Conservation (phyloP, 2,888 invertebrate genomes). For the Drosophila fulvimacula region DNA sequence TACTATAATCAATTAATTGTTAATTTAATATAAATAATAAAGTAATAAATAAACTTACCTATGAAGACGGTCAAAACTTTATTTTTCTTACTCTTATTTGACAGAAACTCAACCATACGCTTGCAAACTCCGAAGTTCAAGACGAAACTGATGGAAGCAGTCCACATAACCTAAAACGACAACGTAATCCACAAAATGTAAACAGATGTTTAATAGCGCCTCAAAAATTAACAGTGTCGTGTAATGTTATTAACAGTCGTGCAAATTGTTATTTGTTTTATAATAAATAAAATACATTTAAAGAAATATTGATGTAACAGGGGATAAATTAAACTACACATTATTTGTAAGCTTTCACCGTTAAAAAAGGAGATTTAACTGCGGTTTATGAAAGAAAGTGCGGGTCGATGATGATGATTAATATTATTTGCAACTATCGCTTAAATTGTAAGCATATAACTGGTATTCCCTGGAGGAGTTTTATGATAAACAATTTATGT, state of each 20-base stretch:
- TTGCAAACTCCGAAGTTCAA: not conserved
- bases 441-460: no score
- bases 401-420: not conserved
- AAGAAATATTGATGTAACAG: not conserved
- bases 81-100: not conserved
- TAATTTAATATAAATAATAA: no score
- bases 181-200: not conserved
- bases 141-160: not conserved
- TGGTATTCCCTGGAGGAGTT: not conserved
- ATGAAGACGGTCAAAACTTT: not conserved
- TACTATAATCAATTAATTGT: no score
- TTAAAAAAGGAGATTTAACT: not conserved
- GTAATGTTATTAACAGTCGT: conserved; percentile 9
- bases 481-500: not conserved
- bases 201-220: conserved; percentile 7
- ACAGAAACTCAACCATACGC: not conserved
- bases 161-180: not conserved
- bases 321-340: no score
- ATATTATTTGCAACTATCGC: not conserved
- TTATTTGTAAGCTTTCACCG: not conserved
- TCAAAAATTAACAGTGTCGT: not conserved
- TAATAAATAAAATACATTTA: not conserved
- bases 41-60: not conserved
- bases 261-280: not conserved
- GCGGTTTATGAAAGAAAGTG: not conserved